Percentiles rank a stretch among this genome's conserved stretches.
Evolutionary conservation across 2,797 vertebrate genomes (phyloP).

Genomic region (Karalla daura): DNA sequence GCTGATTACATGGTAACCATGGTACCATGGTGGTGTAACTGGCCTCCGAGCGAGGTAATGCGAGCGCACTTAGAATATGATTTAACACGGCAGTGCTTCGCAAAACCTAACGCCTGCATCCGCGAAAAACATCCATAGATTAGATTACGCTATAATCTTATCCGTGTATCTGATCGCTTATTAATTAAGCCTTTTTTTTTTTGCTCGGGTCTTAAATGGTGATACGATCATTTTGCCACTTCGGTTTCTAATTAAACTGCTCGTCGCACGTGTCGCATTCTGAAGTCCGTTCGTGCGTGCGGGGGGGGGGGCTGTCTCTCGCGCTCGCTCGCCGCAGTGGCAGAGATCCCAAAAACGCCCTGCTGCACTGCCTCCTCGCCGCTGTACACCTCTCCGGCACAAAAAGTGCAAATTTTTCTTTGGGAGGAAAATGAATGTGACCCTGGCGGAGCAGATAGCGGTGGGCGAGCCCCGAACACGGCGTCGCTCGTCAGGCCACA

Average conservation of each 20-base stretch:
- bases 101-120: too few relatives aligned
- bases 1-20: too few relatives aligned
- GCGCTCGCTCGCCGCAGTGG: constrained; percentile 43
- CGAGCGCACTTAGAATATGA: too few relatives aligned
- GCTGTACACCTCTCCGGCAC: constrained; percentile 63
- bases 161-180: too few relatives aligned
- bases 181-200: too few relatives aligned
- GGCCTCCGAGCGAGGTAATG: too few relatives aligned
- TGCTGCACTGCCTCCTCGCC: constrained; percentile 58
- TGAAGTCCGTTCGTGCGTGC: too few relatives aligned
- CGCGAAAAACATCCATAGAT: too few relatives aligned
- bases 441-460: constrained; percentile 75
- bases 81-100: too few relatives aligned
- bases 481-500: constrained; percentile 78
- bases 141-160: too few relatives aligned
- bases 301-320: constrained; percentile 52
- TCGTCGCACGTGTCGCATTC: background rate
- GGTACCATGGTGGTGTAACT: too few relatives aligned
- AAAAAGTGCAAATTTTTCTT: constrained; percentile 67
- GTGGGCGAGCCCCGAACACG: constrained; percentile 78
- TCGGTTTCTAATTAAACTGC: background rate
- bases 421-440: constrained; percentile 77
- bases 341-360: constrained; percentile 49
- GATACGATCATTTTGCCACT: background rate
- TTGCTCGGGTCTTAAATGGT: too few relatives aligned